Percentiles rank a stretch among this genome's conserved stretches.
Conservation (phyloP, 37 sponge, comb jelly and placozoan genomes). For the Agelas oroides region DNA sequence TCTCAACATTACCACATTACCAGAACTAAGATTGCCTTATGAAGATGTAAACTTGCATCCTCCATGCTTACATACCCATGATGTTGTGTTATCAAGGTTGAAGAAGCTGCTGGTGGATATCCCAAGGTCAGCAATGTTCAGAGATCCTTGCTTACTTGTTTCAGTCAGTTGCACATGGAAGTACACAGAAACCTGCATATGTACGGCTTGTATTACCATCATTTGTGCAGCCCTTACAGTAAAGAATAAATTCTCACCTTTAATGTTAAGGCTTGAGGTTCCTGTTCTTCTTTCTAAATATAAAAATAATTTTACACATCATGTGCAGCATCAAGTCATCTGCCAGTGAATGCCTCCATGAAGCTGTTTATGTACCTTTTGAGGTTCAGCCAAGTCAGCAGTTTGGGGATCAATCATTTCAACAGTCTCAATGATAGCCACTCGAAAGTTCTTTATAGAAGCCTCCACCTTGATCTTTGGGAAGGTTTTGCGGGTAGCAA, state of each 20-base stretch:
- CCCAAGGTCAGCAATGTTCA: constrained; percentile 44
- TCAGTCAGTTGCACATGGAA: constrained; percentile 59
- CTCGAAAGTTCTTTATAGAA: constrained; percentile 45
- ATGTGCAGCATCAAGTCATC: background rate
- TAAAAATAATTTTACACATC: background rate
- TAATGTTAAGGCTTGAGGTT: constrained; percentile 35
- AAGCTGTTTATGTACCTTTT: no score
- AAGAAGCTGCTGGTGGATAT: constrained; percentile 62
- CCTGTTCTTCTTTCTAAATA: background rate
- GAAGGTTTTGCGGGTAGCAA: background rate
- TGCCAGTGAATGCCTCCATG: no score
- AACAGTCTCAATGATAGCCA: constrained; percentile 73
- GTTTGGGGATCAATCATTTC: constrained; percentile 24
- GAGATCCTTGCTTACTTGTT: constrained; percentile 22
- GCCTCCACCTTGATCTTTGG: constrained; percentile 52
- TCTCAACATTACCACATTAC: no score
- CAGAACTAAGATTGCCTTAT: no score
- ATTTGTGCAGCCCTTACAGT: background rate
- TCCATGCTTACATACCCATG: constrained; percentile 42
- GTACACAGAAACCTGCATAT: constrained; percentile 26
- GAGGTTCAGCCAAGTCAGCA: no score
- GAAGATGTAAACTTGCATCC: no score
- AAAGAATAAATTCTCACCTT: background rate
- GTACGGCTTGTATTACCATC: background rate
- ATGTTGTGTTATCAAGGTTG: constrained; percentile 51